These are phyloP conservation scores for Oreochromis grahami DNA, from an alignment of 2,797 vertebrate species.

Conservation along the genomic window DNA sequence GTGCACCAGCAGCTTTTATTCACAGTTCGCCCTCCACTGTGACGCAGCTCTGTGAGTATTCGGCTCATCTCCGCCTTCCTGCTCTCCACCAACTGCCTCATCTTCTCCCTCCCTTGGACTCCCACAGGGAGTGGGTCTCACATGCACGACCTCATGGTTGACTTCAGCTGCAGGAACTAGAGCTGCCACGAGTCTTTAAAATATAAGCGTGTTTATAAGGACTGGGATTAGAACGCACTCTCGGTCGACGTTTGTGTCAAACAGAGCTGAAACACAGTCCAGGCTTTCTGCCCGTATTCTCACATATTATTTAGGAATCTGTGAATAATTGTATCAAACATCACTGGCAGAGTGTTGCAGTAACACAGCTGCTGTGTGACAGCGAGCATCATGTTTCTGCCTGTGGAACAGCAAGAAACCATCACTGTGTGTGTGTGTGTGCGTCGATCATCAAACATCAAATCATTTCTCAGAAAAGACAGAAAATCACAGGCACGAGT, in stretches of 20 bases:
- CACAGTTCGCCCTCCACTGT: not conserved
- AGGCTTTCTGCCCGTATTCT: not conserved
- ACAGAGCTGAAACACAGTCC: not conserved
- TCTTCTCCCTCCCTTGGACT: not conserved
- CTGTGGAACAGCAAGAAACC: not conserved
- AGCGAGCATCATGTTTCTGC: not conserved
- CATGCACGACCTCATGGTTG: not conserved
- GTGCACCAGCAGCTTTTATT: not conserved
- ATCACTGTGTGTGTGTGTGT: not conserved
- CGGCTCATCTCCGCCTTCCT: not conserved
- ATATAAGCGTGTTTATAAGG: not conserved
- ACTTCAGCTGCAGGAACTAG: not conserved
- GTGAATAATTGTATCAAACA: not conserved
- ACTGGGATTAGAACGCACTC: not conserved
- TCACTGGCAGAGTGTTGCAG: not conserved
- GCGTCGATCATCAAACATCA: not conserved
- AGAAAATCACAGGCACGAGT: not conserved
- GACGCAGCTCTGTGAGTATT: not conserved
- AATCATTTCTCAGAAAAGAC: not conserved
- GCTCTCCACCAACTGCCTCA: not conserved
- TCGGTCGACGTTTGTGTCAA: not conserved
- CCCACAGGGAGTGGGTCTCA: not conserved
- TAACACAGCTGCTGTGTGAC: not conserved
- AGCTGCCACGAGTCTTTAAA: not conserved
- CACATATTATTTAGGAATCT: not conserved